phyloP scores from a whole-genome alignment of 2,113 vertebrate genomes.

The Solea senegalensis region DNA sequence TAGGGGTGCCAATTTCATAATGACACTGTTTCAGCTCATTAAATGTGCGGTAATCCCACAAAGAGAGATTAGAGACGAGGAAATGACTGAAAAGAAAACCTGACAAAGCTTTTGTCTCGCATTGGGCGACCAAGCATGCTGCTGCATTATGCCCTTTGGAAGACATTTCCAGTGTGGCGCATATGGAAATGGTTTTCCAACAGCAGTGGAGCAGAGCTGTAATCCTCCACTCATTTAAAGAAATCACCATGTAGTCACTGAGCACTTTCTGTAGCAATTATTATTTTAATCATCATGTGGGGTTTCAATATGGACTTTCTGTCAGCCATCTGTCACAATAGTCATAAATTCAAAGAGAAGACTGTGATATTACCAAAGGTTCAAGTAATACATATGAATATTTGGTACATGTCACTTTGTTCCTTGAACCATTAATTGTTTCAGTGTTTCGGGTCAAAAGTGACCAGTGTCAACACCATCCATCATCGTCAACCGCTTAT shows the following conservation, averaged over 20 bases:
- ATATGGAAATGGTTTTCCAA: constrained; percentile 26
- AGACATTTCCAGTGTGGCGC: constrained; percentile 54
- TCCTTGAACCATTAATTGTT: too few relatives aligned
- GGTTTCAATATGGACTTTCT: neutral
- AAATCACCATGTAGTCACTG: neutral
- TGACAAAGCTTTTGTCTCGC: constrained; percentile 50
- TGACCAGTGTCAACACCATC: too few relatives aligned
- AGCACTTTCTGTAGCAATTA: constrained; percentile 2
- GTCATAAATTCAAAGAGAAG: neutral
- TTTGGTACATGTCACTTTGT: too few relatives aligned
- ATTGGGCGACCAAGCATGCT: constrained; percentile 41
- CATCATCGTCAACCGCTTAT: too few relatives aligned
- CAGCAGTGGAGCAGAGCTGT: neutral
- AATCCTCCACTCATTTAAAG: constrained; percentile 10
- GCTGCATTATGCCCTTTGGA: constrained; percentile 52
- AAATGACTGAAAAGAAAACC: constrained; percentile 26
- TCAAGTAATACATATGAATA: too few relatives aligned
- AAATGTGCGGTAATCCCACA: constrained; percentile 68
- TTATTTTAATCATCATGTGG: neutral
- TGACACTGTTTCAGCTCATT: constrained; percentile 77
- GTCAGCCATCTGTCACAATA: neutral
- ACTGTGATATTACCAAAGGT: neutral
- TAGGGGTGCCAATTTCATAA: constrained; percentile 69
- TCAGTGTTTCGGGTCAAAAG: too few relatives aligned
- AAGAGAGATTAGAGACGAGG: constrained; percentile 59